Evolutionary conservation across 2,113 vertebrate genomes (phyloP).

Genomic region (Calidris pygmaea): DNA sequence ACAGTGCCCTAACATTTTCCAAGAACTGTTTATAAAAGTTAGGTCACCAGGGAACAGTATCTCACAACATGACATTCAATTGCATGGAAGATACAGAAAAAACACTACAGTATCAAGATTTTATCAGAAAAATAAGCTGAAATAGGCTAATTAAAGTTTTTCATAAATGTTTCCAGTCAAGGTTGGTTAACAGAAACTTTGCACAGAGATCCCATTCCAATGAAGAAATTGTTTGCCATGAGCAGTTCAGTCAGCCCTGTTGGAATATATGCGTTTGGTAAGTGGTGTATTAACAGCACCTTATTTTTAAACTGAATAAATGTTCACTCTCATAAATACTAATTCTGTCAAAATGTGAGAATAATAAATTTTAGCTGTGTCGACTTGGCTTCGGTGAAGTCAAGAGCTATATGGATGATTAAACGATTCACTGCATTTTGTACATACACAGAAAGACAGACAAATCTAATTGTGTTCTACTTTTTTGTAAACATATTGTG

Average conservation of each 20-base stretch:
- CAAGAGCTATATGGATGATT: background rate
- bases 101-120: background rate
- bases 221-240: background rate
- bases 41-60: background rate
- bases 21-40: background rate
- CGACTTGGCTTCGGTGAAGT: background rate
- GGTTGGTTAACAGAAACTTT: background rate
- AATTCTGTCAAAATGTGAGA: background rate
- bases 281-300: background rate
- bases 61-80: background rate
- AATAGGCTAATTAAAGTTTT: background rate
- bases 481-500: background rate
- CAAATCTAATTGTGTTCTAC: background rate
- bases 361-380: background rate
- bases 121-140: background rate
- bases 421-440: background rate
- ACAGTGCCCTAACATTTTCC: background rate
- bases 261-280: background rate
- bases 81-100: background rate
- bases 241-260: background rate
- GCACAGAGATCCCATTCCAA: background rate
- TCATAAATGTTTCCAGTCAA: background rate
- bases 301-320: background rate
- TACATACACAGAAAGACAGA: background rate
- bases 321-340: background rate